Evolutionary conservation across 2,888 invertebrate species (phyloP), one percentile per base, ranked within the genome.

Genomic region (Ganaspis brasiliensis): DNA sequence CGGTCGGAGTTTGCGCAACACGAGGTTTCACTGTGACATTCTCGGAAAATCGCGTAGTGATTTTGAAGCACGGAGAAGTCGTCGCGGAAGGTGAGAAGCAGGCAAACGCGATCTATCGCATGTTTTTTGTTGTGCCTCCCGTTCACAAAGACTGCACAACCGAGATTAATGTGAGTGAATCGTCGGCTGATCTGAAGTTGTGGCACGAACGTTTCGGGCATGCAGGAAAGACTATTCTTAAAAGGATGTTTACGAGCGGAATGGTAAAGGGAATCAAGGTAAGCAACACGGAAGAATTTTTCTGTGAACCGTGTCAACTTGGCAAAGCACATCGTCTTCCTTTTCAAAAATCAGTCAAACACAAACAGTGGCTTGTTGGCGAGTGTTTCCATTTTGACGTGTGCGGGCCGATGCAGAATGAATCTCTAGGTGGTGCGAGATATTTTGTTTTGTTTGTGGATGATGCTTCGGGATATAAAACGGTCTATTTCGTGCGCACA

Each of bases 241-340:
- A 40, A 40, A 40, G 12, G 12, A 40, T 40, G 40, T 12, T 40
- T 9, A 12, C 40, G 40, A 40, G 40, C 8, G 40, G 12, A 40
- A 40, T 40, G 40, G 70, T 78, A 63, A 75, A 80, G 26, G 81
- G 81, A n/a, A 49, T 81, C 0, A 72, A 79, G 37, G 2, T 77
- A 21, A 71, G 49, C 0, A 76, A 79, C 26, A 57, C 26, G 10
- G 74, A 81, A 9, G 71, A 79, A 63, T 79, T 85, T 31, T 80
- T 84, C 59, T 86, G 85, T 72, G 84, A 84, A 74, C 21, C 82
- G 14, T 86, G 86, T 75, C 76, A 76, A 14, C 70, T 82, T 5
- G 86, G 85, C 24, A 86, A 87, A 72, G 67, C 82, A 9, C 84
- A 86, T 52, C 63, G 79, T 14, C 70, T 80, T 31, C 76, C 81